A percentile compares a stretch with the other conserved stretches of the same genome.
phyloP scores from a whole-genome alignment of 2,888 invertebrate genomes.

The Sinhomidia bicolor region DNA sequence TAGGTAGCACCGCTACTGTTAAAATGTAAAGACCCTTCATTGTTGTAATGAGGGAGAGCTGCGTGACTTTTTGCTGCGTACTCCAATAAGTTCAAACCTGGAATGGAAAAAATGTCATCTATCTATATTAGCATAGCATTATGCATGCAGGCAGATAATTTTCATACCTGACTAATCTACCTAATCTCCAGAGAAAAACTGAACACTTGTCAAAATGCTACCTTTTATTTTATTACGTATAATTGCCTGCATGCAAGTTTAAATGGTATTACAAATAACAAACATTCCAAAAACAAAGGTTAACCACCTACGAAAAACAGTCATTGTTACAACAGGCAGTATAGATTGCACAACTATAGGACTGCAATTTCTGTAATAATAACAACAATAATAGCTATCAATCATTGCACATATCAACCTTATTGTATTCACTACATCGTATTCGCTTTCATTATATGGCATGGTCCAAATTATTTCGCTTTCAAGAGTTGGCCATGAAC shows the following conservation, averaged over 20 bases:
- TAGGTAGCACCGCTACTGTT: neutral
- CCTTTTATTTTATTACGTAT: neutral
- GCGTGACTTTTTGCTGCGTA: neutral
- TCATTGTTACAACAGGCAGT: neutral
- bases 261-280: neutral
- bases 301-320: neutral
- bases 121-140: neutral
- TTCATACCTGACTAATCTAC: neutral
- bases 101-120: neutral
- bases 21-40: neutral
- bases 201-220: neutral
- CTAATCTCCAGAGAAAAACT: neutral
- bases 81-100: constrained; percentile 3
- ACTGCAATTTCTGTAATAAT: neutral
- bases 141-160: neutral
- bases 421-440: neutral
- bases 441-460: too few relatives aligned
- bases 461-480: neutral
- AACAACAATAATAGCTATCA: neutral
- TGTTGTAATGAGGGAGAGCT: neutral
- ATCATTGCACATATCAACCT: neutral
- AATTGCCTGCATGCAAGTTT: neutral
- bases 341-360: neutral
- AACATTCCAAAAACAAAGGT: neutral
- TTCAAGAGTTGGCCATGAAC: constrained; percentile 6